Conservation (phyloP, 2,113 vertebrate genomes). For the Cercocebus atys region DNA sequence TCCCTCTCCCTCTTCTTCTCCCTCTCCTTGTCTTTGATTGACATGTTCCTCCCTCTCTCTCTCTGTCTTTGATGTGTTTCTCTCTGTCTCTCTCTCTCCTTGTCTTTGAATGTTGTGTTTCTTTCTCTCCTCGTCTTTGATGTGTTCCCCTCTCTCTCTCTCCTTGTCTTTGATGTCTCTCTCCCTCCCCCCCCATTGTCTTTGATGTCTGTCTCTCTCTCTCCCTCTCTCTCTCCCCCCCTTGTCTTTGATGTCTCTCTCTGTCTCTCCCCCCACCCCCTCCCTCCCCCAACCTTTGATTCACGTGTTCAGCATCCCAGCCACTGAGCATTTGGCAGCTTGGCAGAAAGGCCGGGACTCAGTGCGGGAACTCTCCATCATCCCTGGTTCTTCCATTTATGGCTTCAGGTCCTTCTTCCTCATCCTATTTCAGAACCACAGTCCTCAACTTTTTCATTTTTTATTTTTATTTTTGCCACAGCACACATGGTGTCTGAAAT, state of each 20-base stretch:
- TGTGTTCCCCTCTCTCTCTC: background rate
- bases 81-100: too few species aligned
- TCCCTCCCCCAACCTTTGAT: background rate
- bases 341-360: background rate
- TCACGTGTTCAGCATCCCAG: background rate
- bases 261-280: rapidly evolving
- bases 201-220: too few species aligned
- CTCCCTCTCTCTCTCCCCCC: too few species aligned
- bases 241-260: too few species aligned
- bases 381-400: background rate
- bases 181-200: too few species aligned
- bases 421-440: conserved; percentile 51
- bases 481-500: conserved; percentile 50
- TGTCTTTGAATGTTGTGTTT: too few species aligned
- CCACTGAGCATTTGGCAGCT: background rate
- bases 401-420: conserved; percentile 41
- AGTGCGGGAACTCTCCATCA: background rate
- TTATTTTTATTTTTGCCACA: background rate
- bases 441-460: background rate
- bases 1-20: background rate
- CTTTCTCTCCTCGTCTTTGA: too few species aligned
- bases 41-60: too few species aligned
- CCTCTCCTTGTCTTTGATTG: too few species aligned
- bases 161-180: too few species aligned
- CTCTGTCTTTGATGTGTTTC: too few species aligned